phyloP scores from a whole-genome alignment of 2,797 vertebrate genomes.

The Lemur catta region DNA sequence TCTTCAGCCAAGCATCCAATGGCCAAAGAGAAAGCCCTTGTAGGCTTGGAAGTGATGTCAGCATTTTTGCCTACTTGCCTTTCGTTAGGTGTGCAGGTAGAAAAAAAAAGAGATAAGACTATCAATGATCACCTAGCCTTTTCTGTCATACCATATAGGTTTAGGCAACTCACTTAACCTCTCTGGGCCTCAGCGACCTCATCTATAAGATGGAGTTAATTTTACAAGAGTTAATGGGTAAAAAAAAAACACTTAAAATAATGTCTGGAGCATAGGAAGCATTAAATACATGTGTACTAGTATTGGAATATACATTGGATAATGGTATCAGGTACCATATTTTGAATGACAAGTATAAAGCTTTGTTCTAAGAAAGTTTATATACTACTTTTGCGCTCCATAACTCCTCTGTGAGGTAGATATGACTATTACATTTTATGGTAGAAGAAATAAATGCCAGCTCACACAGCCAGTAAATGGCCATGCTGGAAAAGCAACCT shows the following conservation, averaged over 20 bases:
- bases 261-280: background rate
- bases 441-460: background rate
- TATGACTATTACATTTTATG: background rate
- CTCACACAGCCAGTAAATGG: background rate
- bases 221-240: background rate
- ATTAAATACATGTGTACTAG: background rate
- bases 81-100: background rate
- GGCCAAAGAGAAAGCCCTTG: background rate
- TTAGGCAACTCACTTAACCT: background rate
- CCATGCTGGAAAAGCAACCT: background rate
- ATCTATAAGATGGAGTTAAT: background rate
- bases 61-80: background rate
- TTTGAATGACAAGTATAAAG: background rate
- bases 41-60: background rate
- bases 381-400: background rate
- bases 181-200: background rate
- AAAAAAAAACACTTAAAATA: background rate
- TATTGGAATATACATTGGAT: background rate
- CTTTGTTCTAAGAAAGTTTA: background rate
- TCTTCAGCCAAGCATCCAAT: background rate
- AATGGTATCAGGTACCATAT: background rate
- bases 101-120: background rate
- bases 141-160: background rate
- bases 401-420: background rate
- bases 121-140: background rate